Evolutionary conservation across 1,140 invertebrate genomes (phyloP).

Genomic region (Sipha flava): DNA sequence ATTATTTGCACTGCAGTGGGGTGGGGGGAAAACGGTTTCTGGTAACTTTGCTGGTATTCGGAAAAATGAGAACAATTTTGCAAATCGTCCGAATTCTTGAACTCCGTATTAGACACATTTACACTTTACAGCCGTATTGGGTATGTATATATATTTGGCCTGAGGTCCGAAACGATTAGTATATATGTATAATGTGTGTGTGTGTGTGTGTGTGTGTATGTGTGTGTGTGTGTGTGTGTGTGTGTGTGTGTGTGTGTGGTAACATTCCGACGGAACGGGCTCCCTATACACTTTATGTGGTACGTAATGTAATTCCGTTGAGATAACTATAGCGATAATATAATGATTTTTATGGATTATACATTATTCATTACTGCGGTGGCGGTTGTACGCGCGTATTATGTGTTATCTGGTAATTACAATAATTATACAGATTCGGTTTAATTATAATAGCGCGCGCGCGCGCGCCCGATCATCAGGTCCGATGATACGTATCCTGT

Average conservation of each 20-base stretch:
- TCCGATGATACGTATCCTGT: too few relatives aligned
- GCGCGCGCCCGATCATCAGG: not conserved
- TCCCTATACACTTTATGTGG: not conserved
- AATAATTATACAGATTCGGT: constrained; percentile 18
- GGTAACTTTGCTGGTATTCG: too few relatives aligned
- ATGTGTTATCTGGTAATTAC: not conserved
- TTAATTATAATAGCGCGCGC: constrained; percentile 13
- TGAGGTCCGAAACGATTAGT: not conserved
- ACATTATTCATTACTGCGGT: not conserved
- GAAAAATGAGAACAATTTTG: not conserved
- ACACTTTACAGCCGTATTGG: not conserved
- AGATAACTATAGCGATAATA: not conserved
- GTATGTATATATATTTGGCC: not conserved
- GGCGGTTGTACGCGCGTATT: not conserved
- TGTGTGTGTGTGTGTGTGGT: too few relatives aligned
- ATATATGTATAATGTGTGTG: not conserved
- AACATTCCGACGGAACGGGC: not conserved
- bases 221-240: too few relatives aligned
- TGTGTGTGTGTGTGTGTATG: too few relatives aligned
- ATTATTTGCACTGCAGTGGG: too few relatives aligned
- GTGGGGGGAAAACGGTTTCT: too few relatives aligned
- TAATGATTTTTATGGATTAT: constrained; percentile 1
- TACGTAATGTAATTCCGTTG: not conserved
- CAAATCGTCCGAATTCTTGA: constrained; percentile 3
- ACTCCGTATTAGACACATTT: not conserved